Base-by-base conservation (phyloP, 2,113 vertebrate species). In the Aptenodytes forsteri region DNA sequence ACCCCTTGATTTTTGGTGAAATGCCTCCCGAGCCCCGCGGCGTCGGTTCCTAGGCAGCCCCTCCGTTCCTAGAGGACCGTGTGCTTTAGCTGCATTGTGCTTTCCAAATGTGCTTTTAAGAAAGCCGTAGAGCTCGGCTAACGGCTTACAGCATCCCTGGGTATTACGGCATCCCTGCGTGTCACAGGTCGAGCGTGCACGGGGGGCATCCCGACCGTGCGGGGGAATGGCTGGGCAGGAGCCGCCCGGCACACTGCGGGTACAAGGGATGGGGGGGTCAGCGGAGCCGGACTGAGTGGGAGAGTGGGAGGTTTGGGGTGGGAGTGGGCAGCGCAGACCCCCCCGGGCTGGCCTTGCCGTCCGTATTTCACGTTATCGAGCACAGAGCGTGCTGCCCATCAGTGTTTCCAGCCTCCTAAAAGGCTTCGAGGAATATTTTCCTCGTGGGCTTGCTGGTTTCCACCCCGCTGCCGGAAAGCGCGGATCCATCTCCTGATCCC, bases 21-120 rank as follows among this genome's bases (percentile, higher is more conserved):
- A 91, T 25, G 13, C 46, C 42, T 47, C 42, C 70, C 0, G 0
- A 61, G 56, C 42, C 40, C 62, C 1, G 1, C 0, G 0, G 49
- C 11, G 2, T 17, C 8, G 1, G 13, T 19, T 73, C 69, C 62
- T 17, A 3, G 56, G 46, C 66, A 59, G 72, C 42, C 20, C 34
- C n/a, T 61, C 22, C 2, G 1, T 54, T 86, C 44, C 40, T 58
- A 34, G 47, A 42, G 52, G 22, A 13, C 54, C 20, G 1, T 1
- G 10, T 17, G 64, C 21, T 71, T 82, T n/a, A 62, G 29, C 23
- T 85, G 27, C 25, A 11, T 19, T 1, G 0, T 25, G 30, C 58
- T 87, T 84, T 36, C 36, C 32, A 86, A 58, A 56, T 15, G 44
- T 23, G 47, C 42, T 72, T 79, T 80, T 65, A 22, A 54, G 40